Base-by-base conservation (phyloP, 1,140 invertebrate species). In the Eufriesea mexicana region DNA sequence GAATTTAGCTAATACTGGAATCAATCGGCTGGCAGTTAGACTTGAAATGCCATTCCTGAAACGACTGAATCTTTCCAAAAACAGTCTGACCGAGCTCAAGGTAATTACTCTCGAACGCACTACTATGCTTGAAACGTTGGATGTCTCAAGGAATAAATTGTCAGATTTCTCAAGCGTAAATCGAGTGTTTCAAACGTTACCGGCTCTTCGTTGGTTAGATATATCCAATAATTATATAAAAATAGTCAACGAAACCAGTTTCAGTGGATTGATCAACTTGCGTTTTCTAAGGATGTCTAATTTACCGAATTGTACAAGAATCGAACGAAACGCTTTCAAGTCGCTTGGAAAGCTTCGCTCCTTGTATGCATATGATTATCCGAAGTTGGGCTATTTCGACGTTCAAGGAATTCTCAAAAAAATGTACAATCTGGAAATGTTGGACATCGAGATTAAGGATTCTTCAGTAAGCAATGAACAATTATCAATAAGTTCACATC, bases 401-500 rank as follows among this genome's bases (percentile, higher is more conserved):
- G 95, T 98, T 2, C 96, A 97, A 88, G 97, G 97, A 12, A 95
- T 98, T 51, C 92, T 98, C 8, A 96, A 97, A 86, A 95, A 95
- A 75, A 94, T 98, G 90, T 95, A 95, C 7, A 95, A 96, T 2
- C 90, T 98, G 49, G 96, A 97, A 93, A 94, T 93, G 64, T 92
- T 98, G 5, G 97, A 98, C 86, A 96, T 98, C 68, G 98, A 99
- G 94, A 96, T 98, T 2, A 98, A 98, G 92, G 98, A 98, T 90
- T 93, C 96, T 0, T 96, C 96, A 66, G 96, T 98, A 66, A 96
- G 97, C 47, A 96, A 97, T 84, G 97, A 98, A 90, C 97, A 98
- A 90, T 93, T 98, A 20, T 96, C 97, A 79, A 95, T 97, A 0
- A 95, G 96, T 25, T 95, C 97, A 88, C 97, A 98, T 93, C 97